These are phyloP conservation scores for Biston stratarius DNA, from an alignment of 2,888 invertebrate species.

Conservation along the genomic window DNA sequence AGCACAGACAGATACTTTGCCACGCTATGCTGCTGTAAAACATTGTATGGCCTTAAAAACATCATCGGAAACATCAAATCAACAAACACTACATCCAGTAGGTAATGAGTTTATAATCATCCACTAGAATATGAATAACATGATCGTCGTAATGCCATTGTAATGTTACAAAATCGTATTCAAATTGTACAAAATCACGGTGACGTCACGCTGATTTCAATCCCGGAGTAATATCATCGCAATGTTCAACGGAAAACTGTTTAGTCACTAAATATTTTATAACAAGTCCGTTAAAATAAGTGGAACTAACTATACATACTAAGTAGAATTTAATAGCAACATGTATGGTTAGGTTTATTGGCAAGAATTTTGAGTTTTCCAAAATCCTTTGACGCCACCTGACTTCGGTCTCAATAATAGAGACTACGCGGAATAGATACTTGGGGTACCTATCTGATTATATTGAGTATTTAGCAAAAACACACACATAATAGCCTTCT, in stretches of 20 bases:
- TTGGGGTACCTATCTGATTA: too few species aligned
- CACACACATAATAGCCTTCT: too few species aligned
- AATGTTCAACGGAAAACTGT: neutral
- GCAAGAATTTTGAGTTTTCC: too few species aligned
- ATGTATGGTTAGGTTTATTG: too few species aligned
- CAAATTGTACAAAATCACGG: slow-evolving; percentile 3
- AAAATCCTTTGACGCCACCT: too few species aligned
- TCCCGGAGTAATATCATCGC: neutral
- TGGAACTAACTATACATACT: too few species aligned
- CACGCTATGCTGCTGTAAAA: neutral
- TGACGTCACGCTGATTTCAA: neutral
- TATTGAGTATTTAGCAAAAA: too few species aligned
- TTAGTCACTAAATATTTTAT: neutral
- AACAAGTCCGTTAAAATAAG: too few species aligned
- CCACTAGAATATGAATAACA: neutral
- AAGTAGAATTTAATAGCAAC: too few species aligned
- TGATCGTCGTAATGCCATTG: slow-evolving; percentile 3
- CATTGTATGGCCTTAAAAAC: neutral
- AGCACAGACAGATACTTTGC: neutral
- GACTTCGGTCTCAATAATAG: too few species aligned
- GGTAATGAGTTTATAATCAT: slow-evolving; percentile 13
- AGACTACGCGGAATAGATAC: too few species aligned
- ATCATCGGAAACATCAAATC: neutral
- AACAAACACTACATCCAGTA: neutral
- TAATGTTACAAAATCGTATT: slow-evolving; percentile 9